Evolutionary conservation across 2,113 vertebrate species (phyloP).

Genomic region (Tylochromis polylepis): DNA sequence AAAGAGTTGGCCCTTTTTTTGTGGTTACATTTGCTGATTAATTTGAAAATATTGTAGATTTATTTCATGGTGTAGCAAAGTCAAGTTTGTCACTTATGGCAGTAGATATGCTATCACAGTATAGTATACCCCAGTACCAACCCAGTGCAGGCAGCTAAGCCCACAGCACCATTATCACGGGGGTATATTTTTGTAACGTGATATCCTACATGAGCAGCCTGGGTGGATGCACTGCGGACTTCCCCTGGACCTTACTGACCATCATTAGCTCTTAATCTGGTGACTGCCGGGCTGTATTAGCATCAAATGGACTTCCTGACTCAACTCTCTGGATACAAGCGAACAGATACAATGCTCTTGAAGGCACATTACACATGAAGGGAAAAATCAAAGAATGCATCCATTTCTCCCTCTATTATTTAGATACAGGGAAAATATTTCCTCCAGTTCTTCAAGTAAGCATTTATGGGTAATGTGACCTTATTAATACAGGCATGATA

Average conservation of each 20-base stretch:
- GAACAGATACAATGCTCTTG: background rate
- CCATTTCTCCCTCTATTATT: background rate
- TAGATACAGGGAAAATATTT: background rate
- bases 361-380: background rate
- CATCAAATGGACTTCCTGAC: conserved; percentile 44
- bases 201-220: background rate
- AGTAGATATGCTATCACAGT: background rate
- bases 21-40: background rate
- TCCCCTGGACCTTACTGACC: conserved; percentile 3
- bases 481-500: background rate
- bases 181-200: conserved; percentile 1
- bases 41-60: background rate
- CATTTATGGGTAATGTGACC: background rate
- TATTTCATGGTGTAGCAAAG: background rate
- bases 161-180: background rate
- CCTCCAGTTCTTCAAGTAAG: background rate
- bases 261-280: background rate
- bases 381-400: background rate
- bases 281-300: conserved; percentile 21
- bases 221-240: background rate
- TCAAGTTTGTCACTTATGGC: background rate
- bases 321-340: conserved; percentile 22
- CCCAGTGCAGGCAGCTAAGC: background rate
- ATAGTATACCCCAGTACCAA: background rate
- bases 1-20: background rate